Base-by-base conservation (phyloP, 2,888 invertebrate species). In the Oxytorus armatus region DNA sequence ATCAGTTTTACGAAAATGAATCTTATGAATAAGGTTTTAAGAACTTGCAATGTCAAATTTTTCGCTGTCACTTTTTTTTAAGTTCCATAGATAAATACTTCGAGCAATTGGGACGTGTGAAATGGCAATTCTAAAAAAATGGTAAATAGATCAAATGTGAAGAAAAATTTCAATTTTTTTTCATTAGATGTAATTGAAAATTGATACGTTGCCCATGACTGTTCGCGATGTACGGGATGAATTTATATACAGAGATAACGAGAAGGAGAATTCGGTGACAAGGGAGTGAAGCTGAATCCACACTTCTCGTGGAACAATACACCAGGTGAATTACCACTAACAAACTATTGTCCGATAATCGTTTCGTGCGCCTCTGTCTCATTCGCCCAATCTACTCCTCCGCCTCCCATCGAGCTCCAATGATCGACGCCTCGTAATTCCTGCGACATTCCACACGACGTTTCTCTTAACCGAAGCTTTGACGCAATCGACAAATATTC, bases 261-360 rank as follows among this genome's bases (percentile, higher is more conserved):
- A 57, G 66, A 59, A 21, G 36, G 65, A 76, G 44, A 42, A 57
- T 63, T 16, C 21, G 57, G 44, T 51, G 51, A 82, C 83, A 84
- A 83, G 82, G 49, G 75, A 36, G 4, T 8, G 83, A 85, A 91
- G 91, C 91, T 90, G 91, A 91, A 89, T 91, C 87, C 88, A 90
- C 90, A 86, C 86, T 90, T 90, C 86, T 82, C 77, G 68, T 84
- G 87, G 90, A 90, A 92, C 92, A 92, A 92, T 92, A 90, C 91
- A 89, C 86, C 87, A 89, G 88, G 89, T 89, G 90, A 91, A 90
- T 70, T 89, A 87, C 88, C 87, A 90, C 91, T 92, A 92, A 92
- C 92, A 92, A 91, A 90, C 91, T 91, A 92, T 92, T 92, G 91
- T 92, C 88, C 89, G 90, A 88, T 90, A 92, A 92, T 91, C 86